Conservation (phyloP, 2,888 invertebrate species). For the Drosophila kuntzei region DNA sequence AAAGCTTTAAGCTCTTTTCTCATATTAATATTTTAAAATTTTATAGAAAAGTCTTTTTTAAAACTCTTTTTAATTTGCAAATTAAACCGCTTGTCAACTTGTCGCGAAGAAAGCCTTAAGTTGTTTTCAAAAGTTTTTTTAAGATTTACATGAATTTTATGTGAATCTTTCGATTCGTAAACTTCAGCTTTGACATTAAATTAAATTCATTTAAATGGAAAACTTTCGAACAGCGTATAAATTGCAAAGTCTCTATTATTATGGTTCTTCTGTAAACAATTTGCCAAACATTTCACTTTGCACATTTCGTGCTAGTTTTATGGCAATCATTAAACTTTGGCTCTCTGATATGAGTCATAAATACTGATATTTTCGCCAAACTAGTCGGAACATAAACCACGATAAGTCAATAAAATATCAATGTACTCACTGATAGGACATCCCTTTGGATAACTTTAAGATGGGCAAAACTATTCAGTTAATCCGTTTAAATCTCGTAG, state of each 20-base stretch:
- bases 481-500: slow-evolving; percentile 77
- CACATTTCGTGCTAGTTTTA: slow-evolving; percentile 28
- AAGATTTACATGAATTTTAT: neutral
- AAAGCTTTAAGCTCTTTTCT: neutral
- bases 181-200: neutral
- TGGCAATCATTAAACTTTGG: slow-evolving; percentile 31
- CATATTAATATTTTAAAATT: neutral
- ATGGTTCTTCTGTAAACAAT: slow-evolving; percentile 18
- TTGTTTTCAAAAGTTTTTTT: neutral
- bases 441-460: slow-evolving; percentile 34
- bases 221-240: neutral
- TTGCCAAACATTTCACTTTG: slow-evolving; percentile 36
- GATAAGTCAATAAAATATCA: slow-evolving; percentile 78
- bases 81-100: neutral
- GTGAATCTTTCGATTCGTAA: neutral
- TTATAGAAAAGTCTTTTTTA: neutral
- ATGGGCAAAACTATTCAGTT: slow-evolving; percentile 71
- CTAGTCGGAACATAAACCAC: slow-evolving; percentile 54
- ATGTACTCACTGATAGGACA: slow-evolving; percentile 38
- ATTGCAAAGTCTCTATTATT: neutral
- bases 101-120: neutral
- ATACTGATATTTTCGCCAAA: slow-evolving; percentile 30
- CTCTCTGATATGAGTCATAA: slow-evolving; percentile 43
- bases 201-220: slow-evolving; percentile 3
- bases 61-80: neutral